Evolutionary conservation across 2,888 invertebrate species (phyloP).

Genomic region (Spialia ferax): DNA sequence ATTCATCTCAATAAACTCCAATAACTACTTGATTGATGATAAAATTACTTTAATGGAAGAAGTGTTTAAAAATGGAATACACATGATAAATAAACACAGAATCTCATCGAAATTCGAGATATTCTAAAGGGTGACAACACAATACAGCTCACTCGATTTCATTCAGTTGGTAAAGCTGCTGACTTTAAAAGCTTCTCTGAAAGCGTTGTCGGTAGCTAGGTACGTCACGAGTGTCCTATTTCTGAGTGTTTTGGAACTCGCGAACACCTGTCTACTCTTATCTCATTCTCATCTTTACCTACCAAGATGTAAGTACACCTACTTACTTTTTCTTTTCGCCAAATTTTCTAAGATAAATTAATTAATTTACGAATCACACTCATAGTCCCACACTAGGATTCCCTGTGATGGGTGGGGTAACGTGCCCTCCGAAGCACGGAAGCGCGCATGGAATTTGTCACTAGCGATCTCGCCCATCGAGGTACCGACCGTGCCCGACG

Average conservation of each 20-base stretch:
- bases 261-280: slow-evolving; percentile 21
- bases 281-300: background rate
- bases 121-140: background rate
- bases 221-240: background rate
- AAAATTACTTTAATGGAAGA: too few species aligned
- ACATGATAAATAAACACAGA: background rate
- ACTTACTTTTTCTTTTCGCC: background rate
- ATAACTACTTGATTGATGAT: too few species aligned
- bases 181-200: slow-evolving; percentile 16
- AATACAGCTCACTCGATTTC: slow-evolving; percentile 7
- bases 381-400: too few species aligned
- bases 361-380: too few species aligned
- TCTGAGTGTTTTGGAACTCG: slow-evolving; percentile 6
- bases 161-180: slow-evolving; percentile 31
- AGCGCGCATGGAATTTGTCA: too few species aligned
- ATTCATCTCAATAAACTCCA: too few species aligned
- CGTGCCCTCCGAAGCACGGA: too few species aligned
- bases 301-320: background rate
- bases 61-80: too few species aligned
- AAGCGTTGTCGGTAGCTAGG: slow-evolving; percentile 16
- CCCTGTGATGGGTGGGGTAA: too few species aligned
- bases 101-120: background rate
- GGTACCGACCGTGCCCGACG: too few species aligned
- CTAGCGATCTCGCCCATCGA: too few species aligned
- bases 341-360: background rate